Conservation (phyloP, 2,888 invertebrate species). For the Drosophila algonquin region DNA sequence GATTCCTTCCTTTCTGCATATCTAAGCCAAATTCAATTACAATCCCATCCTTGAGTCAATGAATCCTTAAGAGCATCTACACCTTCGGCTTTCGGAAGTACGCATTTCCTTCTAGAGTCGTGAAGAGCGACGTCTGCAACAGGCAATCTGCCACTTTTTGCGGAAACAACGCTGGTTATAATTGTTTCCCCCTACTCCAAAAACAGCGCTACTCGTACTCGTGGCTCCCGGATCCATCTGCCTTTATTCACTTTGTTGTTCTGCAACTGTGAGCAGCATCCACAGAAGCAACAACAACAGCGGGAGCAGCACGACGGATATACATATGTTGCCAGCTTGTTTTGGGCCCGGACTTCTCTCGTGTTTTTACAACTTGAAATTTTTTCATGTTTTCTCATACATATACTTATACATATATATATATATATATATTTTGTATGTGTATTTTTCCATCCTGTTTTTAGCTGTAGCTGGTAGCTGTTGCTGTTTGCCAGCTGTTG, state of each 20-base stretch:
- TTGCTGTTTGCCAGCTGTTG: conserved; percentile 41
- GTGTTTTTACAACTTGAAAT: conserved; percentile 42
- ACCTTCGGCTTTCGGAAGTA: background rate
- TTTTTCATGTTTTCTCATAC: conserved; percentile 34
- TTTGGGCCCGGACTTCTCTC: conserved; percentile 13
- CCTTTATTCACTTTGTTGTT: conserved; percentile 45
- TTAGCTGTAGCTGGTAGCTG: conserved; percentile 7
- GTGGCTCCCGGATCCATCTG: conserved; percentile 1
- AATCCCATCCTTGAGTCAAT: background rate
- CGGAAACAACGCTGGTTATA: conserved; percentile 56
- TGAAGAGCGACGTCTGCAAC: conserved; percentile 46
- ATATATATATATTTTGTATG: background rate
- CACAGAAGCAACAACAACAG: background rate
- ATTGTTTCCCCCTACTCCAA: conserved; percentile 53
- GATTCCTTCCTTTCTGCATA: no score
- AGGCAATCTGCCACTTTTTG: conserved; percentile 54
- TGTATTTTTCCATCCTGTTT: background rate
- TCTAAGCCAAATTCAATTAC: no score
- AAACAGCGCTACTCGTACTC: background rate
- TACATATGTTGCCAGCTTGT: conserved; percentile 44
- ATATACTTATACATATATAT: background rate
- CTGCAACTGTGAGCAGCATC: conserved; percentile 40
- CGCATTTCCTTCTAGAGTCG: background rate
- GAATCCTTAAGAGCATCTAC: background rate
- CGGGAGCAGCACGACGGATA: conserved; percentile 36